Conservation (phyloP, 2,888 invertebrate species). For the Drosophila paramelanica region DNA sequence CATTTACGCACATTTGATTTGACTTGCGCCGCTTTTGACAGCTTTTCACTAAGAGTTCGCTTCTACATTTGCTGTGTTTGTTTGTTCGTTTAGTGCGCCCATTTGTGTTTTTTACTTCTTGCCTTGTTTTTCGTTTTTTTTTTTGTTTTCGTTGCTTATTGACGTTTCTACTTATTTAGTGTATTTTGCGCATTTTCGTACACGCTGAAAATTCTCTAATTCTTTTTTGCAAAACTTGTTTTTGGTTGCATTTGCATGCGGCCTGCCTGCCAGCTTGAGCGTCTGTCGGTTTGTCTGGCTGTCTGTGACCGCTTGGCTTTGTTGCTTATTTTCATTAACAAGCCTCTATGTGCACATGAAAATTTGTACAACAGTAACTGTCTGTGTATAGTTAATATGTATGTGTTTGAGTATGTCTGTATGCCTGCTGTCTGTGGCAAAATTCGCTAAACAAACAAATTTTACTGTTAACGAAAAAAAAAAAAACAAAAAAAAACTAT, state of each 20-base stretch:
- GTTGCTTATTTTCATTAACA: slow-evolving; percentile 81
- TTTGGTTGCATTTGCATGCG: too few species aligned
- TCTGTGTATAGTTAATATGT: slow-evolving; percentile 40
- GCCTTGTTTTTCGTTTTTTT: slow-evolving; percentile 18
- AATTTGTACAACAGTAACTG: slow-evolving; percentile 71
- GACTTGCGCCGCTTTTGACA: slow-evolving; percentile 56
- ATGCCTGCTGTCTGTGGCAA: slow-evolving; percentile 42
- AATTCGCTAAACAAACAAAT: slow-evolving; percentile 78
- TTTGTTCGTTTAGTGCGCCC: slow-evolving; percentile 55
- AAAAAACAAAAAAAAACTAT: slow-evolving; percentile 18
- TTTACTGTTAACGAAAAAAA: slow-evolving; percentile 71
- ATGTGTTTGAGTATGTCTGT: slow-evolving; percentile 8
- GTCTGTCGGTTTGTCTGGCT: slow-evolving; percentile 8
- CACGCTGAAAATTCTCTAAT: slow-evolving; percentile 67
- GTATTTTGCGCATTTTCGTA: slow-evolving; percentile 79
- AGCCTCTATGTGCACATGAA: slow-evolving; percentile 62
- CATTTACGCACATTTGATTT: slow-evolving; percentile 63
- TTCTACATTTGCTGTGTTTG: slow-evolving; percentile 34
- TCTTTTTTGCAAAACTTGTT: slow-evolving; percentile 60
- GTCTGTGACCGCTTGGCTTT: slow-evolving; percentile 70
- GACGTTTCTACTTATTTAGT: slow-evolving; percentile 78
- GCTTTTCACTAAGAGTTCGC: slow-evolving; percentile 44
- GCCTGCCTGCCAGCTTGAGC: slow-evolving; percentile 43
- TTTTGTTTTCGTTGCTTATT: slow-evolving; percentile 59
- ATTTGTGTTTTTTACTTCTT: slow-evolving; percentile 17